Conservation (phyloP, 2,797 vertebrate species). For the Heterohyrax brucei region DNA sequence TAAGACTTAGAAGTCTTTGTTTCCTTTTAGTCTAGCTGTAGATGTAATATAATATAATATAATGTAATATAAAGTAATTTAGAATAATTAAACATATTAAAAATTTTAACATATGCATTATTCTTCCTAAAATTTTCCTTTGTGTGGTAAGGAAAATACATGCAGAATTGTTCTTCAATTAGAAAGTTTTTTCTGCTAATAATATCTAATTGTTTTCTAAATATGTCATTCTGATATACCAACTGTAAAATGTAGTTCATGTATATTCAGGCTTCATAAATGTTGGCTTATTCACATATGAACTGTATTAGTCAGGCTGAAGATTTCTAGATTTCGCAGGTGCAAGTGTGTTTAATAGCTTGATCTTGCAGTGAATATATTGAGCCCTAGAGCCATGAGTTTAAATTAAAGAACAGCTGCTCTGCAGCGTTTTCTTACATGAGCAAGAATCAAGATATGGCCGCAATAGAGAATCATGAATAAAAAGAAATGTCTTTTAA, state of each 20-base stretch:
- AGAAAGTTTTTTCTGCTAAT: background rate
- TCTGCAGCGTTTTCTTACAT: constrained; percentile 37
- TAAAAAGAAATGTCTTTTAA: background rate
- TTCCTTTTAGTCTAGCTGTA: background rate
- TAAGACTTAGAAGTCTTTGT: background rate
- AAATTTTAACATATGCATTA: background rate
- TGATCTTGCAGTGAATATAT: constrained; percentile 84
- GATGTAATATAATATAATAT: background rate
- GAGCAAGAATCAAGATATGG: constrained; percentile 58
- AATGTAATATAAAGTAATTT: too few species aligned
- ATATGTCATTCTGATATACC: background rate
- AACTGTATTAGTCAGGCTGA: constrained; percentile 53
- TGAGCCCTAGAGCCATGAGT: constrained; percentile 84
- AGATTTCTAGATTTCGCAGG: constrained; percentile 82
- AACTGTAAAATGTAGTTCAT: background rate
- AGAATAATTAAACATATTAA: background rate
- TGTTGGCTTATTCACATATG: constrained; percentile 65
- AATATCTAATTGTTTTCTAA: background rate
- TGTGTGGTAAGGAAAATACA: background rate
- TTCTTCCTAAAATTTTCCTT: background rate
- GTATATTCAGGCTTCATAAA: constrained; percentile 56
- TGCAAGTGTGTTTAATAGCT: constrained; percentile 78
- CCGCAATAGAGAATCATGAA: constrained; percentile 46
- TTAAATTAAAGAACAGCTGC: constrained; percentile 87
- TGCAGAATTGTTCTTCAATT: background rate